phyloP scores from a whole-genome alignment of 2,888 invertebrate genomes.

The Eubasilissa splendida region DNA sequence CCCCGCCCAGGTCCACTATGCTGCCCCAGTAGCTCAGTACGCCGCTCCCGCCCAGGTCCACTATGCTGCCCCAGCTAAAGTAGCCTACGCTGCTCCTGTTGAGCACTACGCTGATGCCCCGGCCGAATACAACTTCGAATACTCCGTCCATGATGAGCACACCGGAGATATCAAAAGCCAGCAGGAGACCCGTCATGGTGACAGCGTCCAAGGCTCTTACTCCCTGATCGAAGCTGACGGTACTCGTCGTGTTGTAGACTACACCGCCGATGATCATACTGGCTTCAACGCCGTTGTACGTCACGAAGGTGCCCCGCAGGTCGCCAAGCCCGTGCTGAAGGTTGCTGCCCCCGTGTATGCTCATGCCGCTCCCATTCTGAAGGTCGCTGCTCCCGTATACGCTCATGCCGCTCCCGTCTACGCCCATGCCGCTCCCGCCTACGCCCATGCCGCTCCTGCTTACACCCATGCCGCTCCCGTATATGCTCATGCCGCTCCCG shows the following conservation, averaged over 20 bases:
- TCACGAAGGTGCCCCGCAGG: conserved; percentile 4
- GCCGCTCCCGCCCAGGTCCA: conserved; percentile 9
- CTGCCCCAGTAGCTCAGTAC: conserved; percentile 15
- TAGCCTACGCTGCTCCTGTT: too few species aligned
- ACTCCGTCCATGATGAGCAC: conserved; percentile 58
- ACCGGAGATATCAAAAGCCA: conserved; percentile 70
- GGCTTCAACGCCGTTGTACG: conserved; percentile 54
- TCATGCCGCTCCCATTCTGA: conserved; percentile 20
- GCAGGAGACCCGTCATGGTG: conserved; percentile 67
- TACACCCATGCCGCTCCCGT: conserved; percentile 37
- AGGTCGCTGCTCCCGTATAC: neutral
- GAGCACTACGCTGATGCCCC: too few species aligned
- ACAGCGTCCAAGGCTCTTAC: conserved; percentile 69
- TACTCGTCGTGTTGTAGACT: conserved; percentile 67
- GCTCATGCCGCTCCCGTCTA: conserved; percentile 33
- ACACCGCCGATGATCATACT: conserved; percentile 66
- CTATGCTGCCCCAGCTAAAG: conserved; percentile 46
- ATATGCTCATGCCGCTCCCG: conserved; percentile 32
- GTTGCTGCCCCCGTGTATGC: conserved; percentile 33
- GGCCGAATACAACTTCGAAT: conserved; percentile 29
- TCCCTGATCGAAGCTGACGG: conserved; percentile 67
- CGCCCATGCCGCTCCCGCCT: conserved; percentile 37
- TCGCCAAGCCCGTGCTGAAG: conserved; percentile 59
- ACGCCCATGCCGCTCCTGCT: conserved; percentile 25
- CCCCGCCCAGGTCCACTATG: too few species aligned